A percentile compares a stretch with the other conserved stretches of the same genome.
Conservation (phyloP, 2,113 vertebrate genomes). For the Caranx ignobilis region DNA sequence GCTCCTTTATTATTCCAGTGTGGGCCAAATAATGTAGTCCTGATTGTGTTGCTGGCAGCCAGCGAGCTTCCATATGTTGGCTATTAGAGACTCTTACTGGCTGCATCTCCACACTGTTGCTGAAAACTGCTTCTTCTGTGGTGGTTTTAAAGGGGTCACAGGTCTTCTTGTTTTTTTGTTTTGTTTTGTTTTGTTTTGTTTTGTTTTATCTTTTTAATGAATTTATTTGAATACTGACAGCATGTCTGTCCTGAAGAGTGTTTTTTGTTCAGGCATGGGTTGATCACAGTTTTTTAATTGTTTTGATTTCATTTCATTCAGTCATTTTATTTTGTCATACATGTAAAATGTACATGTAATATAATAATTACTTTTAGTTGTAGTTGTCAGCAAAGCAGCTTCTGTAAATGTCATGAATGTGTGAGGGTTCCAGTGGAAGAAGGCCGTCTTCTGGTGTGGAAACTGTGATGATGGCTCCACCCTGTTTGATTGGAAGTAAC, state of each 20-base stretch:
- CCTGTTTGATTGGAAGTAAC: neutral
- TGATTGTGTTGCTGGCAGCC: conserved; percentile 81
- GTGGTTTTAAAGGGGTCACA: conserved; percentile 2
- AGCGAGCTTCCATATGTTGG: conserved; percentile 81
- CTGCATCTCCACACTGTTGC: conserved; percentile 46
- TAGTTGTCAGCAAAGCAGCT: neutral
- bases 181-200: too few species aligned
- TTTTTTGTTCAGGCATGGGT: neutral
- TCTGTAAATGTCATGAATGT: neutral
- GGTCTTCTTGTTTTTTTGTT: conserved; percentile 15
- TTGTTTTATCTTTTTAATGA: neutral
- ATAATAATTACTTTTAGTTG: neutral
- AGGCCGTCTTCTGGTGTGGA: neutral
- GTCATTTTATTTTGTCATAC: too few species aligned
- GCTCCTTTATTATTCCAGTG: conserved; percentile 83
- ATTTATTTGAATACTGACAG: neutral
- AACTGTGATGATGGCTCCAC: neutral
- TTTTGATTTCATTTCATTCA: too few species aligned
- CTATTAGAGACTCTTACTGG: conserved; percentile 75
- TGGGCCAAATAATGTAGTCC: conserved; percentile 81
- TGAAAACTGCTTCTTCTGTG: conserved; percentile 35
- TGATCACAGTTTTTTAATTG: too few species aligned
- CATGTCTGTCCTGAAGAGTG: neutral
- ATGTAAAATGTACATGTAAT: too few species aligned
- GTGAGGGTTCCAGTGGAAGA: neutral